These are phyloP conservation scores for Pomatorhinus ruficollis DNA, from an alignment of 2,113 vertebrate genomes.

Conservation along the genomic window DNA sequence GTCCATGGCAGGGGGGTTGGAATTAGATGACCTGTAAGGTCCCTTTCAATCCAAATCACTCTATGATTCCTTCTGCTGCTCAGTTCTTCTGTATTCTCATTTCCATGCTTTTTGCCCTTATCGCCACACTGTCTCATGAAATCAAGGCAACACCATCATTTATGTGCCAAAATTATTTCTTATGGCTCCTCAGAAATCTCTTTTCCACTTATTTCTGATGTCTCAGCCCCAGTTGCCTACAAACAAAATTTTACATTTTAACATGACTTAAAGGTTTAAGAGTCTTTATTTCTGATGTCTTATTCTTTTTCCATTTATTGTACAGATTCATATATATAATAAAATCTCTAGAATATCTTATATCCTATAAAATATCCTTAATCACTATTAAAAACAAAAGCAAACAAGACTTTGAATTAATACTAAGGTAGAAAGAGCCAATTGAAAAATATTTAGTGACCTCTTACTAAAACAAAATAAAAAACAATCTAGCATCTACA, in stretches of 20 bases:
- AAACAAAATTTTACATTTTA: not conserved
- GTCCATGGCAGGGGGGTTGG: accelerated
- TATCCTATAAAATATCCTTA: not conserved
- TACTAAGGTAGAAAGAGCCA: not conserved
- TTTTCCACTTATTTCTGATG: not conserved
- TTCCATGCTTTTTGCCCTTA: not conserved
- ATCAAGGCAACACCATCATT: not conserved
- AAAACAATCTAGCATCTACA: not conserved
- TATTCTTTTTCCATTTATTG: not conserved
- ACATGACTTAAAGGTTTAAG: not conserved
- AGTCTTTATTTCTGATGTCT: not conserved
- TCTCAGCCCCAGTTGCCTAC: not conserved
- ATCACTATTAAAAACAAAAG: not conserved
- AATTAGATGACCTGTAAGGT: not conserved
- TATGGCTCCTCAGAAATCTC: not conserved
- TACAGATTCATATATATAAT: not conserved
- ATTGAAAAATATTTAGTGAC: not conserved
- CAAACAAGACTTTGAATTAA: not conserved
- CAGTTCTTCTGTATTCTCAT: not conserved
- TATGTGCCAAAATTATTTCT: not conserved
- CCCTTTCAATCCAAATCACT: not conserved
- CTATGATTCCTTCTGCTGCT: not conserved
- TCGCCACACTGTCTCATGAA: not conserved
- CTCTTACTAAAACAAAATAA: not conserved
- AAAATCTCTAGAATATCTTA: not conserved